Conservation (phyloP, 2,113 vertebrate species). For the Guaruba guarouba region DNA sequence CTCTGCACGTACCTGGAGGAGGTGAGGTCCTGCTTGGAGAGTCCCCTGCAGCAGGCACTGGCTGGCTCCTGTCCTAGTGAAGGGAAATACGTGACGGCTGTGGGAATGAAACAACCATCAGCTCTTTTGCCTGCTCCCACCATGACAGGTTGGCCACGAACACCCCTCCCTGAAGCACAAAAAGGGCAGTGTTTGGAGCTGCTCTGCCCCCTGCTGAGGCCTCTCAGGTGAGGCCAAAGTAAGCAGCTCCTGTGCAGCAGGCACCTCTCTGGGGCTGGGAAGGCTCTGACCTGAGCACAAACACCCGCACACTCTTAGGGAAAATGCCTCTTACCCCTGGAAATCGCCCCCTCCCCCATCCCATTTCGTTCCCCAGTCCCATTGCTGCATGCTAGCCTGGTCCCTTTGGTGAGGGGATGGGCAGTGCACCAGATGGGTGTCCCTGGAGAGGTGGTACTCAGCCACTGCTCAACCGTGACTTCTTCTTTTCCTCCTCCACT, state of each 20-base stretch:
- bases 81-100: not conserved
- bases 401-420: not conserved
- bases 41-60: not conserved
- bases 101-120: not conserved
- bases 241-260: not conserved
- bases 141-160: not conserved
- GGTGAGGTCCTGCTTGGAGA: not conserved
- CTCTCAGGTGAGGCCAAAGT: not conserved
- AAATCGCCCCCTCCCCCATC: accelerated
- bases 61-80: not conserved
- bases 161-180: not conserved
- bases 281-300: not conserved
- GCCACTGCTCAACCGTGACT: accelerated
- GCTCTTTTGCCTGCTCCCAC: not conserved
- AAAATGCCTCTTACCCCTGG: not conserved
- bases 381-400: not conserved
- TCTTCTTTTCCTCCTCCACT: not conserved
- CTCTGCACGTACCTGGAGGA: not conserved
- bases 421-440: not conserved
- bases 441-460: not conserved
- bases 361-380: not conserved
- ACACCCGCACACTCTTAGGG: not conserved
- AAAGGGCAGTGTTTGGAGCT: not conserved
- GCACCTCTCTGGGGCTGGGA: not conserved
- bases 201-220: not conserved